Base-by-base conservation (phyloP, 2,888 invertebrate species). In the Andrena hattorfiana region DNA sequence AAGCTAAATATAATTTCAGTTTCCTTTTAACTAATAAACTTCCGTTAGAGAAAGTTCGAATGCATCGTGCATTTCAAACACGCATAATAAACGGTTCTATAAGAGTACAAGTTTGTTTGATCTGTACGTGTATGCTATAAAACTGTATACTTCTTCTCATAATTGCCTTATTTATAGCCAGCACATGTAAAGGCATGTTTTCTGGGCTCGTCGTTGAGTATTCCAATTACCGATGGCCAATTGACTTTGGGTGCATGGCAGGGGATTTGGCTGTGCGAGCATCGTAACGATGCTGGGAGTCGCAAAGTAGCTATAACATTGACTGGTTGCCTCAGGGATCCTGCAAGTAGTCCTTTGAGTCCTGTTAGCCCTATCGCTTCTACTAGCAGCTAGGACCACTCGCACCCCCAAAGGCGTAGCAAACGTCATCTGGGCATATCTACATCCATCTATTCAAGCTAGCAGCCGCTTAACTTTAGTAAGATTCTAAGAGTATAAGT, bases 221-320 rank as follows among this genome's bases (percentile, higher is more conserved):
- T 99, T 94, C 99, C 99, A 88, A 98, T 99, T 94, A 98, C 98
- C 89, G 98, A 99, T 93, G 99, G 99, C 91, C 98, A 98, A 95
- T 95, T 99, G 92, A 98, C 98, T 94, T 95, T 99, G 92, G 99
- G 99, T 90, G 98, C 98, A 91, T 99, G 99, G 99, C 99, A 99
- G 95, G 99, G 99, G 86, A 97, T 99, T 89, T 99, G 99, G 99
- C 96, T 99, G 91, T 99, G 99, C 95, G 99, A 99, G 95, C 99
- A 99, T 95, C 96, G 99, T 93, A 98, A 99, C 95, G 97, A 97
- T 94, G 99, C 98, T 90, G 98, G 98, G 92, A 98, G 98, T 94
- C 96, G 98, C 92, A 98, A 98, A 96, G 94, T 96, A 90, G 97
- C 97, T 92, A 97, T 98, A 94, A 98, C 98, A 89, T 95, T 98